Evolutionary conservation across 2,888 invertebrate species (phyloP).

Genomic region (Orchesellides sinensis): DNA sequence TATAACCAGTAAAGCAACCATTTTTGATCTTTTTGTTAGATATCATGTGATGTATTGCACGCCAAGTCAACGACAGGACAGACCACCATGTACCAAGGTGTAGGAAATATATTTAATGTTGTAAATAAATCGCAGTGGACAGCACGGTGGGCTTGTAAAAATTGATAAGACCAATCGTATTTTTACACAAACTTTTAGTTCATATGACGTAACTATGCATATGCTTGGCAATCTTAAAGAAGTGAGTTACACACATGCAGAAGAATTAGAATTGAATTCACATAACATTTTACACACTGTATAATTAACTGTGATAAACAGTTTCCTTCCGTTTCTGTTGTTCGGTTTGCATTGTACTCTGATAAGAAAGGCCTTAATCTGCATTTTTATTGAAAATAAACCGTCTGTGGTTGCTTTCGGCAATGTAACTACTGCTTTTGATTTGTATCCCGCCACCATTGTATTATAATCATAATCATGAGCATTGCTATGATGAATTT

Average conservation of each 20-base stretch:
- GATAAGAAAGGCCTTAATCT: constrained; percentile 31
- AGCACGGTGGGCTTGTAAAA: constrained; percentile 11
- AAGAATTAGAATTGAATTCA: constrained; percentile 44
- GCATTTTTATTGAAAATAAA: constrained; percentile 27
- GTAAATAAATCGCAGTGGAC: constrained; percentile 30
- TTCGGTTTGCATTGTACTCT: constrained; percentile 8
- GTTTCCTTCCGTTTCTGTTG: constrained; percentile 58
- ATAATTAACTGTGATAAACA: constrained; percentile 61
- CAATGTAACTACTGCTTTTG: constrained; percentile 24
- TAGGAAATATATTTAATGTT: constrained; percentile 37
- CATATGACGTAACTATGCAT: constrained; percentile 2
- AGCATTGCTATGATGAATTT: not conserved
- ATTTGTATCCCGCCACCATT: constrained; percentile 30
- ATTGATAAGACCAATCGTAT: constrained; percentile 23
- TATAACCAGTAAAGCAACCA: not conserved
- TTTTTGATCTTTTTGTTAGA: constrained; percentile 44
- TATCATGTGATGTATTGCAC: constrained; percentile 56
- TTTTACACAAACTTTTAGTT: not conserved
- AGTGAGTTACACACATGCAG: not conserved
- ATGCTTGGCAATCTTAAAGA: not conserved
- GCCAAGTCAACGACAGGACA: constrained; percentile 40
- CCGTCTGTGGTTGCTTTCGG: constrained; percentile 10
- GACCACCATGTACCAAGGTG: constrained; percentile 17
- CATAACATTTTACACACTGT: constrained; percentile 17
- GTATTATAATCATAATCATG: not conserved